These are phyloP conservation scores for Junonia oenone DNA, from an alignment of 2,888 invertebrate species.

Conservation along the genomic window DNA sequence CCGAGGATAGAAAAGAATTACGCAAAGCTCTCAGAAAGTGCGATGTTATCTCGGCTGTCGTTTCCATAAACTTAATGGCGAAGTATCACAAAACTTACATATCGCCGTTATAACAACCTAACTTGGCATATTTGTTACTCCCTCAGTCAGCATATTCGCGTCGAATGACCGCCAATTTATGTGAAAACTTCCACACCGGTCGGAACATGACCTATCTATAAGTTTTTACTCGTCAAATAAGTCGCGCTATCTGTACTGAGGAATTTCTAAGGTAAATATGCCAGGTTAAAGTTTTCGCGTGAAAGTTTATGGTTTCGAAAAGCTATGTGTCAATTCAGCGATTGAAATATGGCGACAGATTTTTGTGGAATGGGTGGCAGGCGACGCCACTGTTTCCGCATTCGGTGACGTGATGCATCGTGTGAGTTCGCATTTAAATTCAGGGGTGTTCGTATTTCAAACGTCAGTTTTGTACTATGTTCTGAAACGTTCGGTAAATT, in stretches of 20 bases:
- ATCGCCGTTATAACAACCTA: slow-evolving; percentile 78
- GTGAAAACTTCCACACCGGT: slow-evolving; percentile 74
- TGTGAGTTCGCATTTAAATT: slow-evolving; percentile 43
- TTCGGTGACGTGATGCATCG: slow-evolving; percentile 51
- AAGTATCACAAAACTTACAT: slow-evolving; percentile 79
- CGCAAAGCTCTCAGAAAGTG: slow-evolving; percentile 76
- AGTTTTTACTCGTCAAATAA: slow-evolving; percentile 75
- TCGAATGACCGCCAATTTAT: slow-evolving; percentile 80
- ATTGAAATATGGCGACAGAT: slow-evolving; percentile 71
- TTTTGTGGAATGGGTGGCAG: slow-evolving; percentile 47
- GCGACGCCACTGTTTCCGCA: slow-evolving; percentile 84
- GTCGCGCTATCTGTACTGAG: slow-evolving; percentile 60
- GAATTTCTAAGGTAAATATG: slow-evolving; percentile 73
- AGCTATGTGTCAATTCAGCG: slow-evolving; percentile 72
- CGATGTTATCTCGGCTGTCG: slow-evolving; percentile 75
- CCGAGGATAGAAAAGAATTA: slow-evolving; percentile 60
- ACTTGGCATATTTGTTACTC: slow-evolving; percentile 79
- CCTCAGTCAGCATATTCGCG: slow-evolving; percentile 78
- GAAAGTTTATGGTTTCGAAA: slow-evolving; percentile 62
- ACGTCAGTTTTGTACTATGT: slow-evolving; percentile 36
- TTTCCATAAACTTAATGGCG: slow-evolving; percentile 77
- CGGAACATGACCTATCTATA: slow-evolving; percentile 75
- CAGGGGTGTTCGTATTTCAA: slow-evolving; percentile 44
- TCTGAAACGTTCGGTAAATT: slow-evolving; percentile 32
- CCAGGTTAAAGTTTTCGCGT: slow-evolving; percentile 71